A percentile compares a stretch with the other conserved stretches of the same genome.
These are phyloP conservation scores for Torymus auratus DNA, from an alignment of 2,888 invertebrate species.

Conservation along the genomic window DNA sequence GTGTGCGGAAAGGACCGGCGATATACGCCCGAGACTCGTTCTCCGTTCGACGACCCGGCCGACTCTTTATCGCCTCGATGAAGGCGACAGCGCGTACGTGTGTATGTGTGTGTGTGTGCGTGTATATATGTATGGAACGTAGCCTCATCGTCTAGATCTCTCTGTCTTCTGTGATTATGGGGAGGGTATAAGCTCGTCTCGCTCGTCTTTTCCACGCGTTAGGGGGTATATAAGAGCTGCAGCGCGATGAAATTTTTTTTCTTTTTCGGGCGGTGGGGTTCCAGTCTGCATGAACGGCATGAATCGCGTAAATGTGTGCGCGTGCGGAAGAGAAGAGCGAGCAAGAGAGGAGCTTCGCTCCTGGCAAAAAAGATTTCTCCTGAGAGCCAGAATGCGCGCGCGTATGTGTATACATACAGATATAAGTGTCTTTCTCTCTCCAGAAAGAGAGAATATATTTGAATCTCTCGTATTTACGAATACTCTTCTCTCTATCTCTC, in stretches of 20 bases:
- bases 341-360: no score
- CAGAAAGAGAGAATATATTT: slow-evolving; percentile 9
- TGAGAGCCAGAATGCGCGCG: no score
- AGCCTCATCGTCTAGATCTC: background rate
- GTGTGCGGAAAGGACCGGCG: no score
- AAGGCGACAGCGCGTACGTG: background rate
- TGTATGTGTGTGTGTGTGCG: background rate
- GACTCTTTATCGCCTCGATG: background rate
- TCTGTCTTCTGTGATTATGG: no score
- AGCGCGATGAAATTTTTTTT: background rate
- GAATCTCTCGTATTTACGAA: background rate
- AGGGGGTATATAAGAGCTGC: no score
- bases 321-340: no score
- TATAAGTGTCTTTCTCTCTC: background rate
- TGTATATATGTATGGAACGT: background rate
- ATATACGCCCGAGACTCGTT: slow-evolving; percentile 3
- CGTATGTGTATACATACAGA: background rate
- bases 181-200: no score
- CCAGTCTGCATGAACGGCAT: no score
- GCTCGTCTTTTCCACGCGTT: no score
- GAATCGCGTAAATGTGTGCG: no score
- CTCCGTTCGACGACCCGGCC: background rate
- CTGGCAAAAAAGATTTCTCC: no score
- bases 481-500: background rate
- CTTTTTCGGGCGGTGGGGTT: no score